phyloP scores from a whole-genome alignment of 2,797 vertebrate species.

The Hephaestus fuliginosus region DNA sequence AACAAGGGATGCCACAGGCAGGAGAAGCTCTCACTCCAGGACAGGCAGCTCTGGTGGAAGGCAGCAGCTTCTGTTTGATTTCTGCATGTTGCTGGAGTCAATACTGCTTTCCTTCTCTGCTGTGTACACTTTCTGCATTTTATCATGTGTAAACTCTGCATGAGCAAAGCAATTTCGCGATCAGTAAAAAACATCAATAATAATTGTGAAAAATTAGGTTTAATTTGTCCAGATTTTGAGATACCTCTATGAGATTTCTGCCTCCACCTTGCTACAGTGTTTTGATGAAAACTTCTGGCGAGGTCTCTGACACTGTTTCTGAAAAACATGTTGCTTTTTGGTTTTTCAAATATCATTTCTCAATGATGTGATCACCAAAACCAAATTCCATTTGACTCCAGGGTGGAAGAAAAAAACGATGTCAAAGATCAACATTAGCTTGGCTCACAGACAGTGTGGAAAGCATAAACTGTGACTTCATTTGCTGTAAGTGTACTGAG shows the following conservation, averaged over 20 bases:
- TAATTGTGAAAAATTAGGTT: too few relatives aligned
- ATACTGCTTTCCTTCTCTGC: neutral
- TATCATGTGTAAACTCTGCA: neutral
- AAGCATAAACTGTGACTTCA: neutral
- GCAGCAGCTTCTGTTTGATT: constrained; percentile 28
- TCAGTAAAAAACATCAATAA: constrained; percentile 4
- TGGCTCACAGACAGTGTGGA: neutral
- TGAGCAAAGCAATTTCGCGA: neutral
- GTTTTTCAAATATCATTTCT: too few relatives aligned
- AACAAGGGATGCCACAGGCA: constrained; percentile 16
- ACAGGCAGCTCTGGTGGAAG: constrained; percentile 11
- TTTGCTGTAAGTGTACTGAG: neutral
- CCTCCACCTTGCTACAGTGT: too few relatives aligned
- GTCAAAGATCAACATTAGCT: constrained; percentile 1
- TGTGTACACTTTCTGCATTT: neutral
- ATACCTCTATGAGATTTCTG: too few relatives aligned
- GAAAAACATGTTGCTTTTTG: too few relatives aligned
- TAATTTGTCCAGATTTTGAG: too few relatives aligned
- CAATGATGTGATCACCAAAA: too few relatives aligned
- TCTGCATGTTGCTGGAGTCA: constrained; percentile 24
- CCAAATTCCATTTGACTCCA: neutral
- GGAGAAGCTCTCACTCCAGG: constrained; percentile 27
- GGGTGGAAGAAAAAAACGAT: neutral
- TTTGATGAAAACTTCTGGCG: too few relatives aligned
- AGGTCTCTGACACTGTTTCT: too few relatives aligned